Evolutionary conservation across 2,797 vertebrate species (phyloP).

Genomic region (Mallotus villosus): DNA sequence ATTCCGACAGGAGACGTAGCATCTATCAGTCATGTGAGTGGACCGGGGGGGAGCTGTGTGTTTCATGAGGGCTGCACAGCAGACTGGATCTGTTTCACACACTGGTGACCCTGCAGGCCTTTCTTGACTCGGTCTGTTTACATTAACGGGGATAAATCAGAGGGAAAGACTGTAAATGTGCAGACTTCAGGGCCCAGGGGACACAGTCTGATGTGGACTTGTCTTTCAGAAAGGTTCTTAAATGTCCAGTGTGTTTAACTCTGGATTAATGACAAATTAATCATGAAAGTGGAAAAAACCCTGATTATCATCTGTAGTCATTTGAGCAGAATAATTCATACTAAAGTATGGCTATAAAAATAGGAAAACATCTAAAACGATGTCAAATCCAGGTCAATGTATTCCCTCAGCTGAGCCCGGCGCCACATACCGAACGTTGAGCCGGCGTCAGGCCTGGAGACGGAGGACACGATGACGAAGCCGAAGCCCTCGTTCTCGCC

Average conservation of each 20-base stretch:
- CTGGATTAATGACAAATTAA: no score
- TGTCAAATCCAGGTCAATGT: no score
- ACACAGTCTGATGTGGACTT: no score
- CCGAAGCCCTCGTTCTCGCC: conserved; percentile 96
- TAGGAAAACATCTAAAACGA: no score
- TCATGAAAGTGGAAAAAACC: no score
- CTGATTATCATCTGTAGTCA: no score
- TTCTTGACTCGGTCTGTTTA: neutral
- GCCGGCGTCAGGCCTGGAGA: conserved; percentile 92
- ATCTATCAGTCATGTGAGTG: conserved; percentile 22
- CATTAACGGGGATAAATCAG: neutral
- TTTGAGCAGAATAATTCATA: no score
- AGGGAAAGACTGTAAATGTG: no score
- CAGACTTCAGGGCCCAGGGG: no score
- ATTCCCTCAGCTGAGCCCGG: neutral
- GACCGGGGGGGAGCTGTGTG: neutral
- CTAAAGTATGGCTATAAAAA: no score
- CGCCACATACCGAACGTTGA: conserved; percentile 90
- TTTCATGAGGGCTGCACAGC: neutral
- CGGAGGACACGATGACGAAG: conserved; percentile 96
- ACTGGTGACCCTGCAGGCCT: neutral
- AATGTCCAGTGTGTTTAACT: no score
- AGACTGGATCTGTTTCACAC: neutral
- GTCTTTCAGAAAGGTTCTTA: no score
- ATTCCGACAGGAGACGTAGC: conserved; percentile 31